phyloP scores from a whole-genome alignment of 2,797 vertebrate genomes.

The Bufotes viridis region DNA sequence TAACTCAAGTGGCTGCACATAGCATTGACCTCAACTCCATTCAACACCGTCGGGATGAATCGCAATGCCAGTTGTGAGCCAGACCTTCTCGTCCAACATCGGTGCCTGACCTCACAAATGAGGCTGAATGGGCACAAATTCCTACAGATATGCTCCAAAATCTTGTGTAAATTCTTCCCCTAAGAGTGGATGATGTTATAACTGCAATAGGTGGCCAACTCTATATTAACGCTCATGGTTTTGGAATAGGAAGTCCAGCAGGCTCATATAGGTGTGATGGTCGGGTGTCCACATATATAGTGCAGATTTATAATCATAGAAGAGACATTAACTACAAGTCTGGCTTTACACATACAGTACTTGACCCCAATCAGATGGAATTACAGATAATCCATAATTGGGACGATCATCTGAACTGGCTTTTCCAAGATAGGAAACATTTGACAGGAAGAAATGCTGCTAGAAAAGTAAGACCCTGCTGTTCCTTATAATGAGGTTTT shows the following conservation, averaged over 20 bases:
- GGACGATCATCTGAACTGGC: not conserved
- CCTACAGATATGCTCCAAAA: not conserved
- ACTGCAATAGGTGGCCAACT: not conserved
- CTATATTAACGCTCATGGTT: not conserved
- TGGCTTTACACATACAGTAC: not conserved
- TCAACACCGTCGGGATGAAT: too few species aligned
- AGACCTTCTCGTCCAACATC: too few species aligned
- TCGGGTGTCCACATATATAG: not conserved
- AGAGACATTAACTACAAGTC: not conserved
- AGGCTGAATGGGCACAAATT: not conserved
- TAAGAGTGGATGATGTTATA: too few species aligned
- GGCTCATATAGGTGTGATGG: not conserved
- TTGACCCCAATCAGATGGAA: constrained; percentile 12
- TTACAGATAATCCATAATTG: not conserved
- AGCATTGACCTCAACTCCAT: too few species aligned
- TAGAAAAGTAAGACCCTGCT: not conserved
- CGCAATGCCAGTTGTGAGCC: too few species aligned
- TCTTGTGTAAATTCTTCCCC: not conserved
- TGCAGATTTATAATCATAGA: not conserved
- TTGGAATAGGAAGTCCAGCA: too few species aligned
- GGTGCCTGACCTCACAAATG: too few species aligned
- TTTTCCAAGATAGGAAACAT: not conserved
- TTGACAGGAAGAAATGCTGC: not conserved
- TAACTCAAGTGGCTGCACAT: too few species aligned
- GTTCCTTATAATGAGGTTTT: not conserved